Base-by-base conservation (phyloP, 2,113 vertebrate genomes). In the Hyperoodon ampullatus region DNA sequence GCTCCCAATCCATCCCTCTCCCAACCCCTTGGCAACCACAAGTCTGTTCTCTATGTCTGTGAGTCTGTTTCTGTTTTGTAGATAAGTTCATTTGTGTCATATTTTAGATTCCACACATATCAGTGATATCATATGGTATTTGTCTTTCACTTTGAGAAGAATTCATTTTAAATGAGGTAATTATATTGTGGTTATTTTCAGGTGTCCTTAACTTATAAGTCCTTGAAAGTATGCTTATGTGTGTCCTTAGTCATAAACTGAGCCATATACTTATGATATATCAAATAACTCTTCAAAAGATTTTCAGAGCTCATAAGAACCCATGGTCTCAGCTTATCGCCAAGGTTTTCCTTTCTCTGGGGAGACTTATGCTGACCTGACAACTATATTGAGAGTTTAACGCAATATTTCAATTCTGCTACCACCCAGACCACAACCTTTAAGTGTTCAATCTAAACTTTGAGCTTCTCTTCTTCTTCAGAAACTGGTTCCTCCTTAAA, bases 231-330 rank as follows among this genome's bases (percentile, higher is more conserved):
- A 2, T 71, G 35, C 55, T 24, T 39, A 66, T 58, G 28, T 15
- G 9, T 39, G 24, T 74, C 66, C 66, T 65, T 24, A 28, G 63
- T 28, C 44, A 35, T 10, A 47, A 47, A 26, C 50, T 10, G 63
- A 14, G 44, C 53, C 15, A 3, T 39, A 30, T 15, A 30, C 35
- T 58, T 63, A 58, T 1, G 33, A 90, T 53, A 12, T 58, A 91
- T 78, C 88, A 82, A 5, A 55, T 55, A 75, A 78, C 96, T 90
- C 95, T 47, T 33, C 18, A 96, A 55, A 96, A 81, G 92, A 96
- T 96, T 98, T 98, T 87, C 68, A 93, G 0, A 66, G 53, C 65
- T 60, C 24, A 60, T 97, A 88, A 88, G 90, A 96, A 44, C 90
- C 84, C 80, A 90, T 60, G 26, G 35, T 16, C 47, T 35, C 16